Evolutionary conservation across 1,140 invertebrate species (phyloP).

Genomic region (Asbolus verrucosus): DNA sequence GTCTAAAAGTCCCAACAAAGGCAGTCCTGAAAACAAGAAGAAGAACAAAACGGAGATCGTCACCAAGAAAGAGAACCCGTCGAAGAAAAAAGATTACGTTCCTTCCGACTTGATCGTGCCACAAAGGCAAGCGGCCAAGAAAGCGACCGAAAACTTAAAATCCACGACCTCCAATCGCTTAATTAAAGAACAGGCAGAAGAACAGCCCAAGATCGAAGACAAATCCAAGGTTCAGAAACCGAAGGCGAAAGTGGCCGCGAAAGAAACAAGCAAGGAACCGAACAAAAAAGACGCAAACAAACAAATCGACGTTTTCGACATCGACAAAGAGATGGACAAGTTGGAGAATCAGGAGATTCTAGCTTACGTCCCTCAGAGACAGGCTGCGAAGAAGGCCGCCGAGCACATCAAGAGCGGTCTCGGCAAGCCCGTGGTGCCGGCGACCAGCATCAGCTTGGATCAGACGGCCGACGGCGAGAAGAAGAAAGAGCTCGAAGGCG

Average conservation of each 20-base stretch:
- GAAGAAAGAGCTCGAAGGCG: slow-evolving; percentile 45
- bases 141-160: slow-evolving; percentile 88
- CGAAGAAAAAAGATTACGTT: slow-evolving; percentile 66
- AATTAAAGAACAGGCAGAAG: slow-evolving; percentile 57
- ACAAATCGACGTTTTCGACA: slow-evolving; percentile 71
- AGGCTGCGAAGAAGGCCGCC: slow-evolving; percentile 91
- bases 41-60: slow-evolving; percentile 62
- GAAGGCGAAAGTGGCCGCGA: slow-evolving; percentile 46
- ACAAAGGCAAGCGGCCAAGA: slow-evolving; percentile 90
- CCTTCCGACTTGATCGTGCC: slow-evolving; percentile 89
- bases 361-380: slow-evolving; percentile 88
- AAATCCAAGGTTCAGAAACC: slow-evolving; percentile 46
- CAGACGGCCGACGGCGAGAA: slow-evolving; percentile 57
- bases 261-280: too few relatives aligned
- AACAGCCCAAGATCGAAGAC: slow-evolving; percentile 51
- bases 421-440: slow-evolving; percentile 68
- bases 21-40: slow-evolving; percentile 64
- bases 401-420: slow-evolving; percentile 89
- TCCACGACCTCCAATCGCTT: slow-evolving; percentile 66
- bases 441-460: slow-evolving; percentile 47
- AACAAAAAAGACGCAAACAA: slow-evolving; percentile 54
- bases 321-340: slow-evolving; percentile 73
- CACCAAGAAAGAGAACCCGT: slow-evolving; percentile 61
- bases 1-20: slow-evolving; percentile 60
- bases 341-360: slow-evolving; percentile 75